Conservation (phyloP, 1,140 invertebrate genomes). For the Delia radicum region DNA sequence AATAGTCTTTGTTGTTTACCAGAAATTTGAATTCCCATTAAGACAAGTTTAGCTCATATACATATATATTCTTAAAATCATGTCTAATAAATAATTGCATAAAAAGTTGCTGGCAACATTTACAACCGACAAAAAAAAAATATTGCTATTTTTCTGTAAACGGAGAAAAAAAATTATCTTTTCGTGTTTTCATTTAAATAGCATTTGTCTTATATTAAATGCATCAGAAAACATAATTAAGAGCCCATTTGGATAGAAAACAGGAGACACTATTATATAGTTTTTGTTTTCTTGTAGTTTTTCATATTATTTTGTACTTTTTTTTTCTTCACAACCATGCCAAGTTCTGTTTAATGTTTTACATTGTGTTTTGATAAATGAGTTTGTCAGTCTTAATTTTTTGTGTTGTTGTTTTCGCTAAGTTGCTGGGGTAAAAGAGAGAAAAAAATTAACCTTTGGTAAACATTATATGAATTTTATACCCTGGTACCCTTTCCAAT, state of each 20-base stretch:
- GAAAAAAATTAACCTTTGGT: neutral
- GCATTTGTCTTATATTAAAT: slow-evolving; percentile 13
- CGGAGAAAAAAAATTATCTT: neutral
- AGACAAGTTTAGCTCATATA: neutral
- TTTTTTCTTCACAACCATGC: neutral
- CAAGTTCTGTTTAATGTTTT: neutral
- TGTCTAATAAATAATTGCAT: slow-evolving; percentile 5
- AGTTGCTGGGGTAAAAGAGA: too few relatives aligned
- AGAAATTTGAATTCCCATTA: neutral
- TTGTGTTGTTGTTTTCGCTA: too few relatives aligned
- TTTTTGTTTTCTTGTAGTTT: neutral
- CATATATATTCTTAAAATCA: neutral
- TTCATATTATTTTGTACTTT: neutral
- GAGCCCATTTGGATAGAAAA: neutral
- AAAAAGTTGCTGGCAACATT: neutral
- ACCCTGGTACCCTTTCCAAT: too few relatives aligned
- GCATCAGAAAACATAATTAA: slow-evolving; percentile 13
- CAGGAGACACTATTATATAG: neutral
- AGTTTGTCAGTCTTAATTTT: neutral
- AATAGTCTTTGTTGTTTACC: neutral
- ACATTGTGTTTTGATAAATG: slow-evolving; percentile 11
- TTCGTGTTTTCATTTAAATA: slow-evolving; percentile 10
- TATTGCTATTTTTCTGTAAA: neutral
- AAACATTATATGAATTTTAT: too few relatives aligned
- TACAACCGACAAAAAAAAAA: neutral